Conservation (phyloP, 2,797 vertebrate species). For the Hydrocynus forskahlii region DNA sequence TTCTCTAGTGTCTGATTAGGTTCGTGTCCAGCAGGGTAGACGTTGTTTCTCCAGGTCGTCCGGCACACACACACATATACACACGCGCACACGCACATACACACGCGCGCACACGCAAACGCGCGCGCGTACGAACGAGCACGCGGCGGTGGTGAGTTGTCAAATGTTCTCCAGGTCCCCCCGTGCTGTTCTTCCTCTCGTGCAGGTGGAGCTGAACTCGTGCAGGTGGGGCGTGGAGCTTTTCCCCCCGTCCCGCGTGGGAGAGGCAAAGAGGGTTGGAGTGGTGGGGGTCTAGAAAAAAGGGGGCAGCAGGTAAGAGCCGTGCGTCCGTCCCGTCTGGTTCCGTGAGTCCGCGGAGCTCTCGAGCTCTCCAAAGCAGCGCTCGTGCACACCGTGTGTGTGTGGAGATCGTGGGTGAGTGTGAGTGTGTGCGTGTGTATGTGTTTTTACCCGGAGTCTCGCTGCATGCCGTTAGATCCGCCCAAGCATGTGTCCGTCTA, state of each 20-base stretch:
- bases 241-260: neutral
- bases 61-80: neutral
- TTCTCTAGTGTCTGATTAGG: slow-evolving; percentile 33
- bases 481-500: slow-evolving; percentile 98
- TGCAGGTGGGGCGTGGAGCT: neutral
- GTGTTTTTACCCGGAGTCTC: slow-evolving; percentile 75
- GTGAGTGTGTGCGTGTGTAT: slow-evolving; percentile 65
- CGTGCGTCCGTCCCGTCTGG: neutral
- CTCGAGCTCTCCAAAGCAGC: neutral
- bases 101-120: neutral
- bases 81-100: neutral
- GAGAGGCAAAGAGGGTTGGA: slow-evolving; percentile 6
- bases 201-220: slow-evolving; percentile 48
- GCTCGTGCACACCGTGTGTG: slow-evolving; percentile 52
- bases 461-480: slow-evolving; percentile 88
- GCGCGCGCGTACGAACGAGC: slow-evolving; percentile 60
- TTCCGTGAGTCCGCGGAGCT: neutral
- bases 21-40: slow-evolving; percentile 52
- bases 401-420: slow-evolving; percentile 59
- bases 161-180: slow-evolving; percentile 69
- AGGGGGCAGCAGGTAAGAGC: slow-evolving; percentile 5
- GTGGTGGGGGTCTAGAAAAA: slow-evolving; percentile 35
- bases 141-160: slow-evolving; percentile 81
- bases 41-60: slow-evolving; percentile 63
- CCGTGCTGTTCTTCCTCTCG: slow-evolving; percentile 65